phyloP scores from a whole-genome alignment of 2,797 vertebrate species.

The Rhinatrema bivittatum region DNA sequence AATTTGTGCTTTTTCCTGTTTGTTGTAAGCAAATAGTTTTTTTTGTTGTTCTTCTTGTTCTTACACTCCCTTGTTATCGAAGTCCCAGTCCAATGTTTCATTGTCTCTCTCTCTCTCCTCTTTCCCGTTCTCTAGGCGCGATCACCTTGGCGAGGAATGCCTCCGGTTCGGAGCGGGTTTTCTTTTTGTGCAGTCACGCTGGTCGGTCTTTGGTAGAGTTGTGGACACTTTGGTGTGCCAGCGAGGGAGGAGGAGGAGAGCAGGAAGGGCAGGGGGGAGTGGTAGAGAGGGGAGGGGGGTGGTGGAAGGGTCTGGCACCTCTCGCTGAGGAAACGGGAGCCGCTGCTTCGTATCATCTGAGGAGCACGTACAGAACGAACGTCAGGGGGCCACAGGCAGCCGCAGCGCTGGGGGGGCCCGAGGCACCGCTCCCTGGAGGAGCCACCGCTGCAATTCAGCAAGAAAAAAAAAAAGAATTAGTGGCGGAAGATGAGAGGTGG shows the following conservation, averaged over 20 bases:
- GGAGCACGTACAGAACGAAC: constrained; percentile 52
- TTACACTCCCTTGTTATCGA: constrained; percentile 48
- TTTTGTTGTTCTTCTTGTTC: no score
- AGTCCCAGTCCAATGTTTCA: constrained; percentile 34
- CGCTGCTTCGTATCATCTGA: constrained; percentile 62
- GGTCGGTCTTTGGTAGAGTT: constrained; percentile 71
- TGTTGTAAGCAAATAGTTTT: constrained; percentile 47
- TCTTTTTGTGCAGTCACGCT: constrained; percentile 40
- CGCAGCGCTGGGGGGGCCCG: constrained; percentile 12
- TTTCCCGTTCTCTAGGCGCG: constrained; percentile 1
- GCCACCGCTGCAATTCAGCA: constrained; percentile 46
- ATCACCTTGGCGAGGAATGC: no score
- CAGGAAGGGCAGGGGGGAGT: constrained; percentile 31
- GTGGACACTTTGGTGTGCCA: constrained; percentile 72
- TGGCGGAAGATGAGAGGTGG: no score
- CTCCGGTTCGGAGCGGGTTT: constrained; percentile 41
- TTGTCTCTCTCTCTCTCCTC: no score
- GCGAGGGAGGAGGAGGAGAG: constrained; percentile 49
- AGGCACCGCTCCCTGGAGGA: constrained; percentile 44
- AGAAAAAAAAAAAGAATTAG: no score
- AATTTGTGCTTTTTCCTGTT: constrained; percentile 69
- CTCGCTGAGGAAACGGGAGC: constrained; percentile 34
- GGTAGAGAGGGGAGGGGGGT: constrained; percentile 38
- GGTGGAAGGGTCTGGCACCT: constrained; percentile 43
- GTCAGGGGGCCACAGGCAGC: constrained; percentile 40